phyloP scores from a whole-genome alignment of 2,797 vertebrate genomes.

The Crenichthys baileyi region DNA sequence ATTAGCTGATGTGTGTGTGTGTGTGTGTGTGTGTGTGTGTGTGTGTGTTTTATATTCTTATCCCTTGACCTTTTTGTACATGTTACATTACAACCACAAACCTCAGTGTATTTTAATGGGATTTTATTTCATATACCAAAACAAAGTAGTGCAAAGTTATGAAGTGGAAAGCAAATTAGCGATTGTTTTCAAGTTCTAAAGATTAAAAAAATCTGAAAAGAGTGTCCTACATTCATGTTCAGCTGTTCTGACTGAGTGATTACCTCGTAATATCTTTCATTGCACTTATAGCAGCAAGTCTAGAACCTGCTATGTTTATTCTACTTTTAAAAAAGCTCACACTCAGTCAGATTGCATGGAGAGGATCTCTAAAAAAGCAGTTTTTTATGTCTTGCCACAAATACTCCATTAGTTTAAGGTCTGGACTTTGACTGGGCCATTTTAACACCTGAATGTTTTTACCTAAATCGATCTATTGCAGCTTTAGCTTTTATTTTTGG shows the following conservation, averaged over 20 bases:
- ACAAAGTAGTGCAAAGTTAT: neutral
- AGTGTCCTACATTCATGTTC: too few relatives aligned
- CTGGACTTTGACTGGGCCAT: too few relatives aligned
- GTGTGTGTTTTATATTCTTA: neutral
- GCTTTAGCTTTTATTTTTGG: too few relatives aligned
- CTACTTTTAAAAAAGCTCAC: too few relatives aligned
- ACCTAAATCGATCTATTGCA: too few relatives aligned
- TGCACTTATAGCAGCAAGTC: neutral
- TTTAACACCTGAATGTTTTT: too few relatives aligned
- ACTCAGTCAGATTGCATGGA: too few relatives aligned
- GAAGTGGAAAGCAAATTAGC: neutral
- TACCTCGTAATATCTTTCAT: neutral
- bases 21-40: too few relatives aligned
- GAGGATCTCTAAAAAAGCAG: too few relatives aligned
- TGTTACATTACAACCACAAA: neutral
- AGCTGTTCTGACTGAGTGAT: neutral
- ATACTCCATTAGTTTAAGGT: too few relatives aligned
- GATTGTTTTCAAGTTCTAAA: neutral
- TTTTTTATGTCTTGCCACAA: too few relatives aligned
- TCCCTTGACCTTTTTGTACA: neutral
- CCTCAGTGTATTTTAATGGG: neutral
- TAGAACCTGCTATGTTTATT: neutral
- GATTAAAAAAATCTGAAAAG: neutral
- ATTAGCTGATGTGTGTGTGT: too few relatives aligned
- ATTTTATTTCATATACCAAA: neutral